Percentiles rank a stretch among this genome's conserved stretches.
phyloP scores from a whole-genome alignment of 2,888 invertebrate species.

The Acrocera orbiculus region DNA sequence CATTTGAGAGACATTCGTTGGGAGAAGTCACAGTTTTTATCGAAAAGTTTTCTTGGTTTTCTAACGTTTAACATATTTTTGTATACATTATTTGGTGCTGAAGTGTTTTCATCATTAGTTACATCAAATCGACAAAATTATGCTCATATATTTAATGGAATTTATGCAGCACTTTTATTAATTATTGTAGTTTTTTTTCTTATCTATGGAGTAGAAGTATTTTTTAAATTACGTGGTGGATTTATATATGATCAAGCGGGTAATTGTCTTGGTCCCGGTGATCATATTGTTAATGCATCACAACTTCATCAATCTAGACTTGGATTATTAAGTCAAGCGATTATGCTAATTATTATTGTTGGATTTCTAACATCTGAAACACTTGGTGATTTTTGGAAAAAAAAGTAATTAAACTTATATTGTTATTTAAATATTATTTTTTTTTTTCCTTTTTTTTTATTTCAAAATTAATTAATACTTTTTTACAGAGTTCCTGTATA shows the following conservation, averaged over 20 bases:
- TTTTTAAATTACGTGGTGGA: slow-evolving; percentile 79
- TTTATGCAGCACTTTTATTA: slow-evolving; percentile 78
- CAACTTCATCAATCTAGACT: slow-evolving; percentile 82
- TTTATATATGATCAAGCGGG: slow-evolving; percentile 58
- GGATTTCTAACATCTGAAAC: slow-evolving; percentile 83
- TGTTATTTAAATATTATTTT: neutral
- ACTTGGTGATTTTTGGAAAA: slow-evolving; percentile 82
- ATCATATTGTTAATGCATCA: slow-evolving; percentile 52
- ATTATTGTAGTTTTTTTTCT: slow-evolving; percentile 84
- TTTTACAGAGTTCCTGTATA: slow-evolving; percentile 64
- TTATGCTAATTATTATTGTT: slow-evolving; percentile 77
- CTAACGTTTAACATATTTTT: slow-evolving; percentile 76
- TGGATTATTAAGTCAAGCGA: slow-evolving; percentile 74
- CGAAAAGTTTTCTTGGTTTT: slow-evolving; percentile 80
- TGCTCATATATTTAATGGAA: slow-evolving; percentile 77
- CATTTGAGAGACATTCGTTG: slow-evolving; percentile 72
- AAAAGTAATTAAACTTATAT: slow-evolving; percentile 44
- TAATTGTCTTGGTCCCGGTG: slow-evolving; percentile 36
- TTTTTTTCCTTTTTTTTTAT: slow-evolving; percentile 7
- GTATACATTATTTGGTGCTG: slow-evolving; percentile 69
- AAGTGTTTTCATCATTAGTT: slow-evolving; percentile 32
- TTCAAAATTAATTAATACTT: slow-evolving; percentile 10
- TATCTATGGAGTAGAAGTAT: slow-evolving; percentile 87
- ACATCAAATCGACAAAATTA: slow-evolving; percentile 33
- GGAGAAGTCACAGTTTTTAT: slow-evolving; percentile 77